These are phyloP conservation scores for Myocastor coypus DNA, from an alignment of 2,113 vertebrate species.

Conservation along the genomic window DNA sequence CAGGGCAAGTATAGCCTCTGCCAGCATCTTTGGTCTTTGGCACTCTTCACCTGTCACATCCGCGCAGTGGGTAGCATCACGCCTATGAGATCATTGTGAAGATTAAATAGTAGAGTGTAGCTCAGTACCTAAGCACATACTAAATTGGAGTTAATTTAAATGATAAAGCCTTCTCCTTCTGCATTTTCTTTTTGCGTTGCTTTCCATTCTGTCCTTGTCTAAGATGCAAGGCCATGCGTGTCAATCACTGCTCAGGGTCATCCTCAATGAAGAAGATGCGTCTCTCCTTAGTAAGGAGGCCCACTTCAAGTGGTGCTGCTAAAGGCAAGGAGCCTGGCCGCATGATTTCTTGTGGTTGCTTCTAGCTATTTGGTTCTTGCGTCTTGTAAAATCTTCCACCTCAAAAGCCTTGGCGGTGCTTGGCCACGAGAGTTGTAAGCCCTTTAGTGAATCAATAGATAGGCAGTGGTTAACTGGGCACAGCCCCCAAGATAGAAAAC, in stretches of 20 bases:
- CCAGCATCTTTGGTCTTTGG: neutral
- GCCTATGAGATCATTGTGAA: neutral
- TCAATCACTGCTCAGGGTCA: neutral
- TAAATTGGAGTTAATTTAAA: neutral
- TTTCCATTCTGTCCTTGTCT: slow-evolving; percentile 50
- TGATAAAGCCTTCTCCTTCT: neutral
- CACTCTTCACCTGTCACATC: neutral
- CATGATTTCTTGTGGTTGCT: neutral
- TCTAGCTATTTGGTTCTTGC: neutral
- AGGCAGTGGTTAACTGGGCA: neutral
- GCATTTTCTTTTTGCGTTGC: neutral
- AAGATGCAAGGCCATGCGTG: neutral
- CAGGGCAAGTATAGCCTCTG: neutral
- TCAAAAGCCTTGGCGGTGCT: neutral
- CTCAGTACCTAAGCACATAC: neutral
- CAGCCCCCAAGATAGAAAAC: neutral
- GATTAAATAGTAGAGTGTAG: neutral
- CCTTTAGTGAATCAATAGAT: neutral
- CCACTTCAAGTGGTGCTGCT: neutral
- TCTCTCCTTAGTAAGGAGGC: neutral
- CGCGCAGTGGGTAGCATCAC: slow-evolving; percentile 8
- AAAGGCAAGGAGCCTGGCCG: neutral
- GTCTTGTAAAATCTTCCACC: neutral
- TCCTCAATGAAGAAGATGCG: neutral
- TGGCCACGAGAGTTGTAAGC: neutral